Base-by-base conservation (phyloP, 2,888 invertebrate species). In the Corythucha ciliata region DNA sequence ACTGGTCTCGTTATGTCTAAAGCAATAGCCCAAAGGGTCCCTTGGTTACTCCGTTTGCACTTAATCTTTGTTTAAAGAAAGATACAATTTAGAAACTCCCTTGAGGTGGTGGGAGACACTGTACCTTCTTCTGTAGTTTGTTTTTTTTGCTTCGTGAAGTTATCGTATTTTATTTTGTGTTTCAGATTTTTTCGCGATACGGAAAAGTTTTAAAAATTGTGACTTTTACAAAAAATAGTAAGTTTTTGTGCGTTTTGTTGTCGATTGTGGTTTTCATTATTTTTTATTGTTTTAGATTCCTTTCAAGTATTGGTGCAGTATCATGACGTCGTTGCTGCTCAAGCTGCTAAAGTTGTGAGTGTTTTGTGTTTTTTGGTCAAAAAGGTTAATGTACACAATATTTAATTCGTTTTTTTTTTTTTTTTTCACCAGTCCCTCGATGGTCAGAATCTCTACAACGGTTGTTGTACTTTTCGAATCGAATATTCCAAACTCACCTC, bases 211-310 rank as follows among this genome's bases (percentile, higher is more conserved):
- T 97, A 67, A 96, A 97, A 74, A 97, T 99, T 67, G 97, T 99
- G 68, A 99, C 97, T 64, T 99, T 98, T 77, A 97, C 92, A 66
- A 99, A 98, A 78, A 98, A 98, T 73, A 94, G 96, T 92, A 78
- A 88, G 89, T 81, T 21, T 7, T 8, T 7, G 14, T 10, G 20
- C 22, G 6, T 7, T 40, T 6, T 40, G 14, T 24, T 18, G 7
- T 10, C 3, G 12, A 41, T 3, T 22, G n/a, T 25, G 2, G 41
- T 37, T 8, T 37, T 21, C 4, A 4, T 4, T 3, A 4, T 45
- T 45, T 25, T 41, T 45, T 36, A 21, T 26, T 49, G 55, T 77
- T 76, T 61, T 79, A 90, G 90, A 85, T 76, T 86, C 89, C 73
- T 92, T 92, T 80, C 91, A 98, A 83, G 97, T 97, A 60, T 81